Evolutionary conservation across 2,888 invertebrate species (phyloP), one percentile per base, ranked within the genome.

Genomic region (Halictus quadricinctus): DNA sequence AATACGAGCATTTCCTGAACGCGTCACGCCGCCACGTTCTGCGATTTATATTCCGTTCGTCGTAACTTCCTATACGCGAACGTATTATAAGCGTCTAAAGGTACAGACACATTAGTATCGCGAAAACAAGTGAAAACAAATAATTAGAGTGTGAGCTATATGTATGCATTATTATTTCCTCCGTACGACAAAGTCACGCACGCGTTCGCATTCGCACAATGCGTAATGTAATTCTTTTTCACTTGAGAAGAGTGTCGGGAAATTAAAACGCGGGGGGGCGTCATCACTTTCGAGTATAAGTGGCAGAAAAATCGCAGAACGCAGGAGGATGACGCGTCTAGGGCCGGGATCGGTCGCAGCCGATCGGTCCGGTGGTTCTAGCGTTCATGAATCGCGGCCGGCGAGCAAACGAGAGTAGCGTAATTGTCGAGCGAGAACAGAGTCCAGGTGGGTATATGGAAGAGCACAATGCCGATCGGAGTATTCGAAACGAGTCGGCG

Each of bases 391-490:
- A 43, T 41, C 70, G 41, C 43, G 43, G 10, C 25, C 66, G 66
- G 1, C 15, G 36, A 13, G 66, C 15, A 15, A 69, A 43, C 64
- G 12, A 43, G 41, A 69, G 36, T 69, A 69, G 41, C 41, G 36
- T 69, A 69, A 72, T 72, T 60, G 48, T 54, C 54, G 60, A 50
- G 46, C n/a, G 46, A 43, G 58, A 1, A 58, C 58, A 15, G 43
- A 64, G 21, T 72, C 60, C 72, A 84, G 76, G 76, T 80, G 76
- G 73, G 76, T 79, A 64, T 12, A 84, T 64, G 76, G 13, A 48
- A 66, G 18, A 50, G n/a, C 29, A 64, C 54, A 58, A 12, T 60
- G 50, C 4, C 15, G 25, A 75, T 64, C 60, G 72, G 72, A n/a
- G 21, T 73, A 46, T 64, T 66, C 76, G 70, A 72, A 10, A 60